Evolutionary conservation across 2,888 invertebrate species (phyloP).

Genomic region (Junonia oenone): DNA sequence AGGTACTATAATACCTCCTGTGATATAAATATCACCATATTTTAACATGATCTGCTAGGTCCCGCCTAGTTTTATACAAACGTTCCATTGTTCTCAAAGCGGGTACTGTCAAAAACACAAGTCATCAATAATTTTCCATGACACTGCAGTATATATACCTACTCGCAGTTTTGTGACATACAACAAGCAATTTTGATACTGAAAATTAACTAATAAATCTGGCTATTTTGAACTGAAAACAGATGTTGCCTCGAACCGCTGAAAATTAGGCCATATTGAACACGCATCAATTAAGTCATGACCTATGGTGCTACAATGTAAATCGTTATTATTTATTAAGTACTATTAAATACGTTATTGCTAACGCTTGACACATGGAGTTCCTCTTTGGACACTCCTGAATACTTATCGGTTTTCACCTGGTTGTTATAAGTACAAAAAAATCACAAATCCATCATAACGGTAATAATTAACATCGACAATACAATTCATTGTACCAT

Average conservation of each 20-base stretch:
- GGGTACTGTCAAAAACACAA: slow-evolving; percentile 1
- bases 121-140: neutral
- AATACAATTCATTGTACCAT: slow-evolving; percentile 1
- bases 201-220: neutral
- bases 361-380: neutral
- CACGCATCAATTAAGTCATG: slow-evolving; percentile 4
- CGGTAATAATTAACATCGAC: slow-evolving; percentile 11
- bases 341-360: slow-evolving; percentile 15
- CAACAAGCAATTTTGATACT: slow-evolving; percentile 3
- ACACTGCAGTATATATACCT: slow-evolving; percentile 2
- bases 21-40: neutral
- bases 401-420: neutral
- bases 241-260: neutral
- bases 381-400: neutral
- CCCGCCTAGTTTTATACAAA: neutral
- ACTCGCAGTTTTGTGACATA: slow-evolving; percentile 19
- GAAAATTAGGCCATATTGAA: slow-evolving; percentile 7
- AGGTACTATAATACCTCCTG: neutral
- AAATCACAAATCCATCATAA: neutral
- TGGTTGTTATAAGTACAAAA: neutral
- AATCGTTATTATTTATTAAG: slow-evolving; percentile 11
- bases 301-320: slow-evolving; percentile 4
- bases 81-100: neutral
- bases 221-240: slow-evolving; percentile 6
- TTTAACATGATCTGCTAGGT: neutral